Percentiles rank a stretch among this genome's conserved stretches.
Evolutionary conservation across 2,797 vertebrate genomes (phyloP).

Genomic region (Danionella dracula): DNA sequence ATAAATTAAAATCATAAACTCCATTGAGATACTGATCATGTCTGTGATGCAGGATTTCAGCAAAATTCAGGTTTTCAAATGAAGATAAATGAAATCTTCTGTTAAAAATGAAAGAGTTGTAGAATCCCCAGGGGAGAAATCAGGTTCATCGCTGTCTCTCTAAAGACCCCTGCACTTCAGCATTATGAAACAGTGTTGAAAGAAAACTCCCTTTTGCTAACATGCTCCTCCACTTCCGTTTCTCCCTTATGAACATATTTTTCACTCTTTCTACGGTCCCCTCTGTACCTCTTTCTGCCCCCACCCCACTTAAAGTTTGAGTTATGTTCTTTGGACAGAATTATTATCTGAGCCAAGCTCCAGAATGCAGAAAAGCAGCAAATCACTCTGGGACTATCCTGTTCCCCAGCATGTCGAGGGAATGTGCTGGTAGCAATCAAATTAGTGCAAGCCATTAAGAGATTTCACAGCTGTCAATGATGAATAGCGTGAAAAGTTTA

Average conservation of each 20-base stretch:
- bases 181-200: slow-evolving; percentile 24
- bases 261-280: background rate
- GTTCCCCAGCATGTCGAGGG: slow-evolving; percentile 11
- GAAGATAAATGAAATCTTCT: background rate
- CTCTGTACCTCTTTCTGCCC: slow-evolving; percentile 15
- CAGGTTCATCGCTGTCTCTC: background rate
- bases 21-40: no score
- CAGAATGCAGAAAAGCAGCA: slow-evolving; percentile 33
- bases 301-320: slow-evolving; percentile 26
- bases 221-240: slow-evolving; percentile 20
- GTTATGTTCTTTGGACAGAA: slow-evolving; percentile 29
- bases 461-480: slow-evolving; percentile 34
- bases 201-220: slow-evolving; percentile 30
- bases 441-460: slow-evolving; percentile 28
- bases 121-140: background rate
- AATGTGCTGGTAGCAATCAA: slow-evolving; percentile 33
- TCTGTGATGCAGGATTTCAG: no score
- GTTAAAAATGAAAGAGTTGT: no score
- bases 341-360: slow-evolving; percentile 19
- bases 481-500: slow-evolving; percentile 26
- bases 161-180: background rate
- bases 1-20: no score
- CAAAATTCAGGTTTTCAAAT: no score
- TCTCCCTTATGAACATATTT: slow-evolving; percentile 20
- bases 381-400: slow-evolving; percentile 25